A percentile compares a stretch with the other conserved stretches of the same genome.
phyloP scores from a whole-genome alignment of 92 coral and sea anemone species.

The Actinernus sp. region DNA sequence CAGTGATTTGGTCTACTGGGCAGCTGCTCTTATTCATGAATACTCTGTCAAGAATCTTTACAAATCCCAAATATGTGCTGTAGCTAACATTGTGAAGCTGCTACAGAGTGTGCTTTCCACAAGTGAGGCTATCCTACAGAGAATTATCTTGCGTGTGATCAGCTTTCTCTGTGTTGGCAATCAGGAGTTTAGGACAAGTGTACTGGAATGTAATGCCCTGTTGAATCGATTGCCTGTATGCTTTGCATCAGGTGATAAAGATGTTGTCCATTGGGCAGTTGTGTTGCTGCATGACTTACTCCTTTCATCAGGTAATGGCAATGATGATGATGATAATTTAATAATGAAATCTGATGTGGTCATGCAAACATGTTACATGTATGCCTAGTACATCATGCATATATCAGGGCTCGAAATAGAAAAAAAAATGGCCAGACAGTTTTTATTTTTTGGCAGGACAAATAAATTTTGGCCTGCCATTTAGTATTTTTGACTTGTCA shows the following conservation, averaged over 20 bases:
- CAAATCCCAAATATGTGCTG: conserved; percentile 78
- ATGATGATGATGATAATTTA: background rate
- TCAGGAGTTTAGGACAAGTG: conserved; percentile 65
- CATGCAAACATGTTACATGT: background rate
- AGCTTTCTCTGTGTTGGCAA: conserved; percentile 90
- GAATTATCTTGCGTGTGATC: conserved; percentile 84
- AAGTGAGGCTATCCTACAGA: conserved; percentile 93
- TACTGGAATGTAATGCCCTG: conserved; percentile 66
- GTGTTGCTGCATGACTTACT: conserved; percentile 89
- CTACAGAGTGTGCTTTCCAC: conserved; percentile 83
- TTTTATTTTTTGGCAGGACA: no score
- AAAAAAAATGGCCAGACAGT: no score
- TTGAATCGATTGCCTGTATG: conserved; percentile 85
- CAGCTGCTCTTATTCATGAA: conserved; percentile 94
- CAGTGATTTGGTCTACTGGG: conserved; percentile 96
- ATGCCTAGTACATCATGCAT: background rate
- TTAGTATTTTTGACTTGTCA: no score
- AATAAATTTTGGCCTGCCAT: no score
- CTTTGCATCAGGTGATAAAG: conserved; percentile 95
- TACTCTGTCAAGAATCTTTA: conserved; percentile 83
- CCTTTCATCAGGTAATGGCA: conserved; percentile 80
- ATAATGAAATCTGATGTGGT: background rate
- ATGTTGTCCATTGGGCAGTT: conserved; percentile 94
- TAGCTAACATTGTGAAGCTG: conserved; percentile 82
- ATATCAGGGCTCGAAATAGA: conserved; percentile 1